Evolutionary conservation across 1,140 invertebrate species (phyloP).

Genomic region (Drosophila lacertosa): DNA sequence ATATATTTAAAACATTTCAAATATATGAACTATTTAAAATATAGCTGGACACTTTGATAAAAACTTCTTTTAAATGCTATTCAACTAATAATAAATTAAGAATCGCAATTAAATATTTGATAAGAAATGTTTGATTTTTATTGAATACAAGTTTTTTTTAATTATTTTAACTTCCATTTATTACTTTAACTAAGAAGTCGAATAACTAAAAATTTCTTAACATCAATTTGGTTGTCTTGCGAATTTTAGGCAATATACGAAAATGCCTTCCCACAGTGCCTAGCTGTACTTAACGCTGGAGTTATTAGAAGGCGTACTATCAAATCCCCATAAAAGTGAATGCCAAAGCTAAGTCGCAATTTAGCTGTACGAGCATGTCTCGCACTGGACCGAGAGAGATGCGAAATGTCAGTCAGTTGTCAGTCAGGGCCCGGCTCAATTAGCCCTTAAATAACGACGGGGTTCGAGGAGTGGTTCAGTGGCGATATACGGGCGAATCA

Average conservation of each 20-base stretch:
- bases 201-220: too few relatives aligned
- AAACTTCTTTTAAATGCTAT: too few relatives aligned
- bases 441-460: conserved; percentile 29
- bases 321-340: conserved; percentile 72
- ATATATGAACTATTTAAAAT: too few relatives aligned
- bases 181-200: too few relatives aligned
- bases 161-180: too few relatives aligned
- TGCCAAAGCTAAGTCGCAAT: conserved; percentile 51
- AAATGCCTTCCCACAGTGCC: conserved; percentile 40
- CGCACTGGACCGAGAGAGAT: conserved; percentile 9
- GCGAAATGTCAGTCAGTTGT: conserved; percentile 50
- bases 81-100: conserved; percentile 1
- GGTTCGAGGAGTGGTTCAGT: conserved; percentile 10
- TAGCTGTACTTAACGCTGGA: conserved; percentile 9
- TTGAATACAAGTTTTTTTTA: background rate
- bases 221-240: too few relatives aligned
- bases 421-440: conserved; percentile 49
- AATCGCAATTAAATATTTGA: background rate
- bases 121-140: background rate
- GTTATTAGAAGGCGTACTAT: conserved; percentile 69
- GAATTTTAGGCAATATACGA: too few relatives aligned
- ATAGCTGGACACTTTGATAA: too few relatives aligned
- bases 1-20: too few relatives aligned
- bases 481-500: conserved; percentile 17
- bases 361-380: conserved; percentile 42